These are phyloP conservation scores for Melolontha melolontha DNA, from an alignment of 2,888 invertebrate genomes.

Conservation along the genomic window DNA sequence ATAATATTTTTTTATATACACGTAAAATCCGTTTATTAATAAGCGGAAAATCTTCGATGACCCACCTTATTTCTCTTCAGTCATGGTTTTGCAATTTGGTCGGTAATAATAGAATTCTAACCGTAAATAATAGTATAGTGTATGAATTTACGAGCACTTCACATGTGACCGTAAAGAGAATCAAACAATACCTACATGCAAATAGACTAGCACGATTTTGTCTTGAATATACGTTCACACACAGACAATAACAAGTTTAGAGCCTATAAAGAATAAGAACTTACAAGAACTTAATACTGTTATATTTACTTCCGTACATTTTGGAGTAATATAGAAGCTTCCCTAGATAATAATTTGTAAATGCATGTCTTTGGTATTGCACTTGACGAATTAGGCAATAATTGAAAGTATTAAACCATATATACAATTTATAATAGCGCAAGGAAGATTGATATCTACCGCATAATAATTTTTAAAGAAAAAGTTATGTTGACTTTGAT, in stretches of 20 bases:
- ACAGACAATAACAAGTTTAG: slow-evolving; percentile 45
- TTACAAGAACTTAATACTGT: slow-evolving; percentile 28
- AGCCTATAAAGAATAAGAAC: slow-evolving; percentile 28
- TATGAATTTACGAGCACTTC: slow-evolving; percentile 40
- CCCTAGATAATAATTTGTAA: not conserved
- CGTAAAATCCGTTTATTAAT: slow-evolving; percentile 2
- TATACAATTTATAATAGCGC: too few species aligned
- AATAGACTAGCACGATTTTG: slow-evolving; percentile 52
- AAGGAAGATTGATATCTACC: too few species aligned
- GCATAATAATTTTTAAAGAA: too few species aligned
- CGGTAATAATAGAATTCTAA: slow-evolving; percentile 37
- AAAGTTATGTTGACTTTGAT: too few species aligned
- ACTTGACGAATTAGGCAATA: too few species aligned
- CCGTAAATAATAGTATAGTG: slow-evolving; percentile 39
- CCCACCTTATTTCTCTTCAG: slow-evolving; percentile 9
- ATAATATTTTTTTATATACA: not conserved
- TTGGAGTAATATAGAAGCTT: slow-evolving; percentile 10
- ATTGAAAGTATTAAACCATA: too few species aligned
- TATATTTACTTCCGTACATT: slow-evolving; percentile 31
- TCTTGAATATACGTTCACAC: slow-evolving; percentile 56
- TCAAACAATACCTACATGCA: slow-evolving; percentile 53
- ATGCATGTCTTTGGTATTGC: slow-evolving; percentile 3
- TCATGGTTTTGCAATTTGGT: slow-evolving; percentile 35
- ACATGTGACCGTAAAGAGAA: slow-evolving; percentile 55
- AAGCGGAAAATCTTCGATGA: not conserved